Base-by-base conservation (phyloP, 2,888 invertebrate genomes). In the Empis stercorea region DNA sequence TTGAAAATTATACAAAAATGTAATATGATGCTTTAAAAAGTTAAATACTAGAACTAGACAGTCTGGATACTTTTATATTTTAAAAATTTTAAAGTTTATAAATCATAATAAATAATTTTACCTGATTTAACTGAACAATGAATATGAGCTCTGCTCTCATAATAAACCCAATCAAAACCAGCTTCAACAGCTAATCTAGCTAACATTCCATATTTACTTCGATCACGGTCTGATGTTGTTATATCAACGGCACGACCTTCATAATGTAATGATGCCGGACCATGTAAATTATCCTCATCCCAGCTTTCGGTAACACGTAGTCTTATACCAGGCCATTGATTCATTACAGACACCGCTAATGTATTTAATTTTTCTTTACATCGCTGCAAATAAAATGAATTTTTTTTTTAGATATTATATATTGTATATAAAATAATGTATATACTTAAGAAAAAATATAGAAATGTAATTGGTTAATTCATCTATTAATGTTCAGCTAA, bases 91-190 rank as follows among this genome's bases (percentile, higher is more conserved):
- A 27, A 27, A 27, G 23, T 27, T 7, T 27, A 27, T 27, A 27
- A 27, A 9, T 7, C 4, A 27, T 27, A 27, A 27, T 27, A 27
- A 27, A 27, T 37, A 32, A 48, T 66, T 75, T 71, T 76, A 96
- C 96, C 95, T 78, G 95, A 92, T 74, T 93, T 94, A 53, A 95
- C 95, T 51, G 94, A 94, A 72, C 93, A 94, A 72, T 96, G 95
- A 61, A 96, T 93, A 69, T 95, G 91, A 14, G 87, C 84, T 56
- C 92, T 78, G 65, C 89, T 88, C 71, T 94, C 93, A 68, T 94
- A 96, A 74, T 87, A 93, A 52, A 96, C 96, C 94, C 94, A 96
- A 75, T 96, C 95, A 76, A 96, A 96, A 61, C 95, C 95, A 23
- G 95, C 94, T 70, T 95, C 93, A 50, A 93, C 91, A 1, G 96